Conservation (phyloP, 2,113 vertebrate genomes). For the Leuciscus idus region DNA sequence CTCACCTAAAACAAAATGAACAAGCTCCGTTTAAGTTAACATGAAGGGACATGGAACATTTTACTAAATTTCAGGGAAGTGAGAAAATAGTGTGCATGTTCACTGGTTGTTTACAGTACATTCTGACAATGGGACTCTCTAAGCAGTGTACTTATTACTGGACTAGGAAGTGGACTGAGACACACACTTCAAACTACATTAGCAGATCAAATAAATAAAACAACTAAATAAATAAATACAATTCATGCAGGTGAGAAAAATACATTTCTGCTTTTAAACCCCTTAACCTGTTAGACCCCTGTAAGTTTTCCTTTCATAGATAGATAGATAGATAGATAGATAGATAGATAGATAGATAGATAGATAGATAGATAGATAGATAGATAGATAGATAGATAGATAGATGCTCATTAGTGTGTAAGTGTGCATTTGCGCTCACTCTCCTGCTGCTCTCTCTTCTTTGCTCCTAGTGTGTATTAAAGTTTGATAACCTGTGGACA, state of each 20-base stretch:
- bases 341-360: background rate
- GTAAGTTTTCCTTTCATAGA: background rate
- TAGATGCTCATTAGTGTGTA: conserved; percentile 13
- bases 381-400: conserved; percentile 7
- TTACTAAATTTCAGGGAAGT: background rate
- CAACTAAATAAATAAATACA: too few species aligned
- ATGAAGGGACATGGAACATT: background rate
- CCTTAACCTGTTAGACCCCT: too few species aligned
- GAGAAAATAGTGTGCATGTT: background rate
- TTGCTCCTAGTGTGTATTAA: conserved; percentile 53
- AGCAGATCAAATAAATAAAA: background rate
- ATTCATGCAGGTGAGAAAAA: too few species aligned
- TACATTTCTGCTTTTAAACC: too few species aligned
- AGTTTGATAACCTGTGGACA: conserved; percentile 60
- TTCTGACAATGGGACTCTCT: too few species aligned
- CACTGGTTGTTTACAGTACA: background rate
- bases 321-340: background rate
- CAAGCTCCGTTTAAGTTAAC: background rate
- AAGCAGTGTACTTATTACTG: background rate
- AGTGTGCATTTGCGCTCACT: conserved; percentile 30
- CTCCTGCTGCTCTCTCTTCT: conserved; percentile 49
- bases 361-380: background rate
- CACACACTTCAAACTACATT: background rate
- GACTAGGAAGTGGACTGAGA: background rate
- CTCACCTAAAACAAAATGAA: background rate